Evolutionary conservation across 2,888 invertebrate genomes (phyloP).

Genomic region (Euspilapteryx auroguttella): DNA sequence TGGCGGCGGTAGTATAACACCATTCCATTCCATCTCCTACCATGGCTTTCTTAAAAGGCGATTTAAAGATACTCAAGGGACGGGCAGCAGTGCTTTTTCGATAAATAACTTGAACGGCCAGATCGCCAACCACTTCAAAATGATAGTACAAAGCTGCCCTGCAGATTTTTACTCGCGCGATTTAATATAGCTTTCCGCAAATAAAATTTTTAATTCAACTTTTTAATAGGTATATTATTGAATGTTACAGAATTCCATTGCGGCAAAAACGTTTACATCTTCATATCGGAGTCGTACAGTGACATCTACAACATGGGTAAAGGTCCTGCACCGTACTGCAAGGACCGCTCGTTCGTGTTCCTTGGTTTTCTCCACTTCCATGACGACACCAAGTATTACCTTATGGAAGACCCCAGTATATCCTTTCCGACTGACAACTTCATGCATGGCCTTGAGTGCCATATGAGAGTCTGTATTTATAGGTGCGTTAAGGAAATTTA

Average conservation of each 20-base stretch:
- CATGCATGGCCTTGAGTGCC: conserved; percentile 44
- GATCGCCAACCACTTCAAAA: no score
- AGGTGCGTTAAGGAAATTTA: conserved; percentile 22
- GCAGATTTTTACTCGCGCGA: no score
- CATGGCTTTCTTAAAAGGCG: no score
- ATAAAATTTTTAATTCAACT: no score
- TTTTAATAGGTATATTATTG: no score
- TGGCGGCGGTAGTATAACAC: no score
- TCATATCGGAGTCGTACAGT: conserved; percentile 40
- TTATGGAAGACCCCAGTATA: conserved; percentile 40
- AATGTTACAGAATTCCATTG: conserved; percentile 35
- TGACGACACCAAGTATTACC: conserved; percentile 34
- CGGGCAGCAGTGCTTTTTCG: no score
- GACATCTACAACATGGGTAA: conserved; percentile 45
- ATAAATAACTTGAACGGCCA: no score
- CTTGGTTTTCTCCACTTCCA: conserved; percentile 39
- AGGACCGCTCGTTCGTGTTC: conserved; percentile 35
- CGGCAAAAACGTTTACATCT: conserved; percentile 42
- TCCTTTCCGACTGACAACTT: conserved; percentile 41
- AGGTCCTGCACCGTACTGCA: conserved; percentile 32
- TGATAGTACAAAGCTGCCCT: no score
- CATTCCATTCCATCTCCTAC: no score
- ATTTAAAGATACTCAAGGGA: no score
- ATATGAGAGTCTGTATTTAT: conserved; percentile 35
- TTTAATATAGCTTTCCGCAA: no score